A percentile compares a stretch with the other conserved stretches of the same genome.
phyloP scores from a whole-genome alignment of 2,797 vertebrate genomes.

The Aviceda leuphotes region DNA sequence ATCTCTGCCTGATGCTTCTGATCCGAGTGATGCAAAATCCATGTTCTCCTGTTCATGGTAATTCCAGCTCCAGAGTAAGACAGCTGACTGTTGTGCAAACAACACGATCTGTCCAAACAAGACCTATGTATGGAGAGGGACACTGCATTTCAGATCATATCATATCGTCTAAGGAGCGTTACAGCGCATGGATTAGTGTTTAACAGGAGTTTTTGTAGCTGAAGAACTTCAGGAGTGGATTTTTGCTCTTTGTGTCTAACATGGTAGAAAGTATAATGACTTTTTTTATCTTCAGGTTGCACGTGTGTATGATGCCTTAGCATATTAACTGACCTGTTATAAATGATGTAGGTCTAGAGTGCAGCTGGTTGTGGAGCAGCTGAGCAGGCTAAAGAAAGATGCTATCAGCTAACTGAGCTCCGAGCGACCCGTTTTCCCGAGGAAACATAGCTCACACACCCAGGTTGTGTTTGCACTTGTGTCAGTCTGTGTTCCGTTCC shows the following conservation, averaged over 20 bases:
- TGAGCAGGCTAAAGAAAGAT: background rate
- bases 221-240: background rate
- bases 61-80: background rate
- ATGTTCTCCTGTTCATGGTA: background rate
- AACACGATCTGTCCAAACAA: background rate
- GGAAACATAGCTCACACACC: rapidly evolving
- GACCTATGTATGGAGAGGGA: background rate
- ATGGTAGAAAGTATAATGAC: background rate
- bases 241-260: background rate
- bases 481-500: background rate
- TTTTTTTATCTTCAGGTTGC: background rate
- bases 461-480: background rate
- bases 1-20: background rate
- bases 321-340: background rate
- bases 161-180: background rate
- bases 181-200: background rate
- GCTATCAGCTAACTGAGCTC: rapidly evolving
- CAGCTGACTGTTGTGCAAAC: background rate
- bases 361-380: background rate
- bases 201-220: background rate
- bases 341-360: background rate
- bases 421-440: background rate
- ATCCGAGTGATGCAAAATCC: background rate
- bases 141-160: background rate
- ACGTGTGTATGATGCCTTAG: background rate